Base-by-base conservation (phyloP, 1,140 invertebrate genomes). In the Conus betulinus region DNA sequence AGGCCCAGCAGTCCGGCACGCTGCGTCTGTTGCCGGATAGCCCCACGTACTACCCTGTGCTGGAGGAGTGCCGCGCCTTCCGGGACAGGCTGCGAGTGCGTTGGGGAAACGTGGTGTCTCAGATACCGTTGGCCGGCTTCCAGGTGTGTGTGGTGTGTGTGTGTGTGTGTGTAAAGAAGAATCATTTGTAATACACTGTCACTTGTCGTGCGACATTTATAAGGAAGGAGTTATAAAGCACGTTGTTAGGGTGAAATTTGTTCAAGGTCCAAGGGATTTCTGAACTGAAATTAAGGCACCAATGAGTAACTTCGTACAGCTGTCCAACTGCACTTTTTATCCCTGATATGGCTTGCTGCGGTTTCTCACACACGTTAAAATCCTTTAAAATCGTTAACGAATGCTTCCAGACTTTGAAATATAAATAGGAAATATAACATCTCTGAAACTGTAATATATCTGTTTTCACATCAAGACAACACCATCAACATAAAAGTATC, bases 21-120 rank as follows among this genome's bases (percentile, higher is more conserved):
- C 60, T 91, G 20, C 52, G 55, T 20, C 7, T 87, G n/a, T 39
- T 90, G 7, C 20, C 67, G 57, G 85, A 88, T 20, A 74, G 81
- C 39, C 17, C 82, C 11, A 79, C 87, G 25, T 86, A 89, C 53
- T 91, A 90, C 71, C 67, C 87, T 13, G 83, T 78, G n/a, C 81
- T 27, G 39, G 63, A 89, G 51, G 53, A 87, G 17, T 91, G 67
- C 88, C 88, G 90, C 20, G 78, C 51, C n/a, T n/a, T 27, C 27
- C 39, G 60, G 0, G 67, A 88, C 51, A 15, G 15, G 17, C 57
- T 88, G 23, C 81, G 87, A 6, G n/a, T 88, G 55, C 79, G 79
- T 11, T 88, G 87, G 87, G 23, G 60, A 15, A 67, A 67, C 13
- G 15, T 78, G 23, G 53, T 20, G 10, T 74, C 71, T 17, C 27